Percentiles rank a stretch among this genome's conserved stretches.
phyloP scores from a whole-genome alignment of 2,797 vertebrate species.

The Macropodus opercularis region DNA sequence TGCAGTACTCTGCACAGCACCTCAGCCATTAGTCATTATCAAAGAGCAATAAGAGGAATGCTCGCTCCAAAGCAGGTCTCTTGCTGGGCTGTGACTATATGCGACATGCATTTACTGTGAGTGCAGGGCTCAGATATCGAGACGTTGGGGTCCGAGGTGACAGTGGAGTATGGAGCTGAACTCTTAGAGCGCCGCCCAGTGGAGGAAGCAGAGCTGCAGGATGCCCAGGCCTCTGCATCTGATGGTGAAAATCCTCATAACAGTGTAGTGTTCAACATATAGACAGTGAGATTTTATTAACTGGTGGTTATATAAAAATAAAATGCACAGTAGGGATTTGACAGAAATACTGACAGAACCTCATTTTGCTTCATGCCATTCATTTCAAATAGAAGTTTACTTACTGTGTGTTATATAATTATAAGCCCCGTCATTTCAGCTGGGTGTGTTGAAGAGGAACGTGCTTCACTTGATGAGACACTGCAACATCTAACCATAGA shows the following conservation, averaged over 20 bases:
- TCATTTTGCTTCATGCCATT: not conserved
- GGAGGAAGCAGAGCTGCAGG: constrained; percentile 66
- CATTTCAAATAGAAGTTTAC: no score
- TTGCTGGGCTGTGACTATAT: not conserved
- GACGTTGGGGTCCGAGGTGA: constrained; percentile 81
- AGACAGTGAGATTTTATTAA: no score
- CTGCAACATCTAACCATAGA: constrained; percentile 62
- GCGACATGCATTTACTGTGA: constrained; percentile 7
- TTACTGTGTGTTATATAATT: no score
- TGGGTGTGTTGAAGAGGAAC: constrained; percentile 60
- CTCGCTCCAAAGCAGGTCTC: not conserved
- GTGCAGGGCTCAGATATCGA: constrained; percentile 93
- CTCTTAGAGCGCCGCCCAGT: constrained; percentile 65
- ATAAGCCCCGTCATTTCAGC: constrained; percentile 55
- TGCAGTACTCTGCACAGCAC: no score
- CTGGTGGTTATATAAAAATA: no score
- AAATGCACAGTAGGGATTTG: no score
- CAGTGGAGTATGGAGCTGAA: constrained; percentile 67
- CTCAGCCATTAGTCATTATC: no score
- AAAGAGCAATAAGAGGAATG: no score
- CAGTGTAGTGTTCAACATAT: no score
- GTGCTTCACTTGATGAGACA: constrained; percentile 63
- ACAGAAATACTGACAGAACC: not conserved
- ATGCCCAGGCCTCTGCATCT: constrained; percentile 56
- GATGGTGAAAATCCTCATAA: constrained; percentile 56